Evolutionary conservation across 2,113 vertebrate species (phyloP), one percentile per base, ranked within the genome.

Genomic region (Anser cygnoides): DNA sequence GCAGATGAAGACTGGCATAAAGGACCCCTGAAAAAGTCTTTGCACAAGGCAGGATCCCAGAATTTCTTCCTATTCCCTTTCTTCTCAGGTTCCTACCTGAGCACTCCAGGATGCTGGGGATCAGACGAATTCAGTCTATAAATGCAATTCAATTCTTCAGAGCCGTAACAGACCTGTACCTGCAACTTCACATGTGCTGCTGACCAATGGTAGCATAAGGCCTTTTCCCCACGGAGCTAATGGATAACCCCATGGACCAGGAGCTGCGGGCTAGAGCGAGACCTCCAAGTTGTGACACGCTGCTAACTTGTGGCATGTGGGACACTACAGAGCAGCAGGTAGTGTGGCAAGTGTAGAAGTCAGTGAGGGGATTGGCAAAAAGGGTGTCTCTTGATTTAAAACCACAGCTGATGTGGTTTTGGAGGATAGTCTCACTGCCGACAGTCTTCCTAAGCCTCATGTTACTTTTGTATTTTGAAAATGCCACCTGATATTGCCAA

Each of bases 161-260:
- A 83, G 33, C 18, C 44, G 14, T 91, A 84, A 39, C 35, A 63
- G 61, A 37, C 35, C 23, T 37, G 35, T 62, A 37, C 16, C 35
- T 39, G 28, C 54, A 57, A 15, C 11, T 73, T 82, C 35, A 41
- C 0, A 0, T 0, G 0, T 7, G 3, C 49, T 95, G 16, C 59
- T 77, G 67, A n/a, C n/a, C 0, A 0, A 13, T 33, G 26, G 50
- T 63, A 37, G 7, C 20, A 28, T 76, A 75, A 35, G 44, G 13
- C 37, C 16, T 22, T 75, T 78, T 79, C 11, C 55, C n/a, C 3
- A 2, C 9, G 29, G 41, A 43, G 41, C 33, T 12, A 25, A 16
- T 37, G n/a, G 37, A 17, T 35, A 62, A 37, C 16, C 49, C 31
- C 4, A 2, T 10, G 19, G 28, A 86, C 25, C 21, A 44, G 55